These are phyloP conservation scores for Loriculus beryllinus DNA, from an alignment of 2,797 vertebrate species.

Conservation along the genomic window DNA sequence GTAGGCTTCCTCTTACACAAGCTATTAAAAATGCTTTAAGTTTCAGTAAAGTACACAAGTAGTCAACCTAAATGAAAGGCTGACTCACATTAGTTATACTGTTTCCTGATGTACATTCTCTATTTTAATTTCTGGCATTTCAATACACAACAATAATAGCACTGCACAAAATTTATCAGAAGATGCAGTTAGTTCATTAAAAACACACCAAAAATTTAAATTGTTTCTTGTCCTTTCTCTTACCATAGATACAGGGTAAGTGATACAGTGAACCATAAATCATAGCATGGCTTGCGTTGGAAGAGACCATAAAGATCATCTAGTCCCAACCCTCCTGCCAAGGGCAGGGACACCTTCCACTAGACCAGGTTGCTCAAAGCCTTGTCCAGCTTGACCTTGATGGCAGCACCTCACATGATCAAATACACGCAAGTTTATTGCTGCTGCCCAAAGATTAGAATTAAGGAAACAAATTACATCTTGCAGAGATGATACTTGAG, in stretches of 20 bases:
- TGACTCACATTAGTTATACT: not conserved
- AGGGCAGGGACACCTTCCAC: not conserved
- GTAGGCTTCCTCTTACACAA: not conserved
- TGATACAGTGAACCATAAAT: not conserved
- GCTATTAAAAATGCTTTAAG: not conserved
- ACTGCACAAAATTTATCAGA: not conserved
- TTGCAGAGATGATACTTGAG: not conserved
- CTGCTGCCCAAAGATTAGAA: not conserved
- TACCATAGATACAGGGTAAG: not conserved
- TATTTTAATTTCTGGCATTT: not conserved
- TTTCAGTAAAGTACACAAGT: not conserved
- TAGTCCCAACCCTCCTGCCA: not conserved
- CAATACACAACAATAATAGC: not conserved
- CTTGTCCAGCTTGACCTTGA: not conserved
- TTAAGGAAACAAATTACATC: not conserved
- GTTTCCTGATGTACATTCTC: not conserved
- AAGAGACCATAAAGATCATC: not conserved
- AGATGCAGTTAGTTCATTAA: not conserved
- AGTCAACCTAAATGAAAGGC: not conserved
- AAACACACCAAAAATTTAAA: not conserved
- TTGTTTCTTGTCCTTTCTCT: not conserved
- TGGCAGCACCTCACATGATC: not conserved
- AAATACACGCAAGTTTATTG: not conserved
- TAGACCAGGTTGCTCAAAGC: not conserved
- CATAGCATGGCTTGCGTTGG: not conserved